phyloP scores from a whole-genome alignment of 2,888 invertebrate species.

The Odontocolon sp. region DNA sequence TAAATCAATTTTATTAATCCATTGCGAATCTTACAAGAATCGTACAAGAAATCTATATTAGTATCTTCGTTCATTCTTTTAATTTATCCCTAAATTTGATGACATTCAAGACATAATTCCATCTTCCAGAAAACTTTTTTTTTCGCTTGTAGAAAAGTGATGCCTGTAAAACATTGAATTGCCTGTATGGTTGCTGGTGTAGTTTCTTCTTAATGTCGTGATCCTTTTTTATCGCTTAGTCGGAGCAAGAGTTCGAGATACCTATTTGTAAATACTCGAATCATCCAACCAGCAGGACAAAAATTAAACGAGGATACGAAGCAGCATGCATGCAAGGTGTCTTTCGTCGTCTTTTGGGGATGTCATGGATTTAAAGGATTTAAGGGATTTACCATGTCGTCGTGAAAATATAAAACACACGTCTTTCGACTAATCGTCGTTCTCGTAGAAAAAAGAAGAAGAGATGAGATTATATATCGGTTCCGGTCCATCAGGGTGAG shows the following conservation, averaged over 20 bases:
- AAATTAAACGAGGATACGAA: conserved; percentile 1
- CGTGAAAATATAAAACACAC: conserved; percentile 71
- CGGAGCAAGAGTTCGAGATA: conserved; percentile 41
- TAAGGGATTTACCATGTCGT: conserved; percentile 69
- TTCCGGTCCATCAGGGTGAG: conserved; percentile 65
- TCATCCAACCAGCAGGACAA: neutral
- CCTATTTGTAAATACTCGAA: conserved; percentile 65
- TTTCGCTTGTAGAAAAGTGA: neutral
- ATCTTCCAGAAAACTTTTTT: neutral
- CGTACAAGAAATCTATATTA: neutral
- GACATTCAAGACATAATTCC: conserved; percentile 5
- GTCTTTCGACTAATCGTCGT: conserved; percentile 59
- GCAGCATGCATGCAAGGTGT: conserved; percentile 68
- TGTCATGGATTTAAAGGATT: conserved; percentile 67
- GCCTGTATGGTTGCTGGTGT: neutral
- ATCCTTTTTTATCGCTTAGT: conserved; percentile 61
- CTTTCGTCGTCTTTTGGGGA: conserved; percentile 67
- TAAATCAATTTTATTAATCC: neutral
- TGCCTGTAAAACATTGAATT: conserved; percentile 7
- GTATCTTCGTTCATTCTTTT: conserved; percentile 3
- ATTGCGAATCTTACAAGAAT: neutral
- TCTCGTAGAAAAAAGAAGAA: no score
- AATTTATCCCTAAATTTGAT: neutral
- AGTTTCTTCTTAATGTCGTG: conserved; percentile 30
- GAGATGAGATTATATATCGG: conserved; percentile 73